Evolutionary conservation across 2,888 invertebrate genomes (phyloP).

Genomic region (Dicroscelio sp.): DNA sequence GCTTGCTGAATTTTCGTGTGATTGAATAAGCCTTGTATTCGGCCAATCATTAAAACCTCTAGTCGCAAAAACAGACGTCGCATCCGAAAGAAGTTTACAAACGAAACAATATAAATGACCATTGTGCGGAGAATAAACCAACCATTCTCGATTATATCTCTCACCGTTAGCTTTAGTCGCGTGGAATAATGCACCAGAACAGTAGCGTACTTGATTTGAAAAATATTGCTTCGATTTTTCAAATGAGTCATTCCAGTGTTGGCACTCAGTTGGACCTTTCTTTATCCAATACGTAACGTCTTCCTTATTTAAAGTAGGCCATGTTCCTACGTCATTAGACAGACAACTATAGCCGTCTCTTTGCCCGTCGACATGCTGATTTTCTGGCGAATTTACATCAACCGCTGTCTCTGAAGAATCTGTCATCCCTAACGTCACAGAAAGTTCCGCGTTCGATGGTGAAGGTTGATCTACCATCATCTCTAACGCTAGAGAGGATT

Average conservation of each 20-base stretch:
- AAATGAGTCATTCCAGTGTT: conserved; percentile 49
- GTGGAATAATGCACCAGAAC: conserved; percentile 30
- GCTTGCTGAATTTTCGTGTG: conserved; percentile 22
- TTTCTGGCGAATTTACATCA: too few relatives aligned
- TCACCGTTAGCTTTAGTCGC: conserved; percentile 55
- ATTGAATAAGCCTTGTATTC: neutral
- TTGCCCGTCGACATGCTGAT: neutral
- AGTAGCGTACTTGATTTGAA: conserved; percentile 35
- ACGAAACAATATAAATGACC: conserved; percentile 67
- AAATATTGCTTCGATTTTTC: conserved; percentile 39
- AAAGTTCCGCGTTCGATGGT: too few relatives aligned
- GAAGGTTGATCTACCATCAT: too few relatives aligned
- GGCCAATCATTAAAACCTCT: conserved; percentile 57
- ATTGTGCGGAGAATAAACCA: conserved; percentile 67
- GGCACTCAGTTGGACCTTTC: conserved; percentile 49
- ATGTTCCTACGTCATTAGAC: neutral
- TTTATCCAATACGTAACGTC: conserved; percentile 29
- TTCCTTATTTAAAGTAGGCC: neutral
- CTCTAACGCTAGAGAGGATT: too few relatives aligned
- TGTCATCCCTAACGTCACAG: too few relatives aligned
- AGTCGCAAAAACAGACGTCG: too few relatives aligned
- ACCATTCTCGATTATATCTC: conserved; percentile 65
- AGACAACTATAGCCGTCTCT: neutral
- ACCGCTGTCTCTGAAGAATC: too few relatives aligned
- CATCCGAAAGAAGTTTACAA: conserved; percentile 71